phyloP scores from a whole-genome alignment of 2,113 vertebrate genomes.

The Acrocephalus arundinaceus region DNA sequence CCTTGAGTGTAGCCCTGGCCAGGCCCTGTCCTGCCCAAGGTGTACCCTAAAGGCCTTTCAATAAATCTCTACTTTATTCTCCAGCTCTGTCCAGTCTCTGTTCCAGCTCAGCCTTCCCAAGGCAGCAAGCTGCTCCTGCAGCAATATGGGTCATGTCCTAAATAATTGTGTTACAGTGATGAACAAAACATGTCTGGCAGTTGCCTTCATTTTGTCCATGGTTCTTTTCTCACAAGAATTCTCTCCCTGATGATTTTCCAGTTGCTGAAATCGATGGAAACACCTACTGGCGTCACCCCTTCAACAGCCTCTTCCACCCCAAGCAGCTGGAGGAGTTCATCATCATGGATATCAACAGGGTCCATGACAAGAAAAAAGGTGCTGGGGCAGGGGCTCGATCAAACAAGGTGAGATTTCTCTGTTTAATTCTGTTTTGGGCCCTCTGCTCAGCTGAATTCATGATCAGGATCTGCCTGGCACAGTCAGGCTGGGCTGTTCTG shows the following conservation, averaged over 20 bases:
- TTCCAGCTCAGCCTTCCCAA: background rate
- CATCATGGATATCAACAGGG: conserved; percentile 86
- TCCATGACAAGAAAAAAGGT: conserved; percentile 79
- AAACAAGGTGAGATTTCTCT: conserved; percentile 81
- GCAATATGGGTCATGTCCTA: background rate
- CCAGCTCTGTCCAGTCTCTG: background rate
- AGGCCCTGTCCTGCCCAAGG: background rate
- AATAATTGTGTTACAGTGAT: background rate
- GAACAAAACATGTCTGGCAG: accelerated
- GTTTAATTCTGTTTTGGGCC: background rate
- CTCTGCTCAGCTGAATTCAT: background rate
- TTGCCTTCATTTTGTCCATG: background rate
- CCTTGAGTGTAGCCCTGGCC: background rate
- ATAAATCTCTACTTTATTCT: background rate
- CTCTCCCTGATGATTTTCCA: conserved; percentile 11
- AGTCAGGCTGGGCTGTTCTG: background rate
- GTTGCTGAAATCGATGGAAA: conserved; percentile 92
- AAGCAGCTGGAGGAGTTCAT: conserved; percentile 94
- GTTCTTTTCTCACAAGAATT: background rate
- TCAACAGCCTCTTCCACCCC: conserved; percentile 88
- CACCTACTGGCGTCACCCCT: conserved; percentile 93
- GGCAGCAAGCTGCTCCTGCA: background rate
- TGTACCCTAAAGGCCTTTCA: background rate
- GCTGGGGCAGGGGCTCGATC: conserved; percentile 89
- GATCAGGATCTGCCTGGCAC: background rate